Evolutionary conservation across 2,888 invertebrate genomes (phyloP).

Genomic region (Schizotus pectinicornis): DNA sequence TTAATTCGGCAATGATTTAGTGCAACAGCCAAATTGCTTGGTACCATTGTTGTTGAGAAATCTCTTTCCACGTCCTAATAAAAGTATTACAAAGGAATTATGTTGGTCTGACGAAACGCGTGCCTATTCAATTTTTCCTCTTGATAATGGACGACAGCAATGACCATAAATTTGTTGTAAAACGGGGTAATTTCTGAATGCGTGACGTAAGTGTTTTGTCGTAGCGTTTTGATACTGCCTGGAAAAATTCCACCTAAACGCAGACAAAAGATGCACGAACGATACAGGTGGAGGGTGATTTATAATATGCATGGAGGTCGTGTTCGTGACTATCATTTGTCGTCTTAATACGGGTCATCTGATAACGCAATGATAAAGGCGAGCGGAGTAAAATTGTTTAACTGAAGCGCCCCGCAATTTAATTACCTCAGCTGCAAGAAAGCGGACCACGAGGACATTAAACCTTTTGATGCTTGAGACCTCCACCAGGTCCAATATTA

Average conservation of each 20-base stretch:
- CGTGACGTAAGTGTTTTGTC: slow-evolving; percentile 37
- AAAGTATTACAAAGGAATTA: slow-evolving; percentile 3
- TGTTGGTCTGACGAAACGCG: not conserved
- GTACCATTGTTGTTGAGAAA: not conserved
- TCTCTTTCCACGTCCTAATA: not conserved
- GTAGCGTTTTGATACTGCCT: slow-evolving; percentile 36
- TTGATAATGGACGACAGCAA: slow-evolving; percentile 36
- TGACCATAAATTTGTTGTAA: slow-evolving; percentile 35
- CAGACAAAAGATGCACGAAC: slow-evolving; percentile 43
- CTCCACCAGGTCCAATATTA: too few species aligned
- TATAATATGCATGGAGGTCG: slow-evolving; percentile 34
- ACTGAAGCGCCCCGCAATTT: not conserved
- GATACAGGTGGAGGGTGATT: slow-evolving; percentile 38
- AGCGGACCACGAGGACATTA: too few species aligned
- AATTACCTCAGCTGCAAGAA: too few species aligned
- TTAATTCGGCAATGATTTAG: too few species aligned
- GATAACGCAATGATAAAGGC: not conserved
- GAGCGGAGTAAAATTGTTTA: slow-evolving; percentile 2
- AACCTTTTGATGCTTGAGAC: too few species aligned
- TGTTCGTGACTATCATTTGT: slow-evolving; percentile 39
- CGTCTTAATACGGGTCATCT: slow-evolving; percentile 15
- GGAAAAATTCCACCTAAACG: slow-evolving; percentile 38
- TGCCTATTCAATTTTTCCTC: slow-evolving; percentile 13
- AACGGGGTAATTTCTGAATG: slow-evolving; percentile 35
- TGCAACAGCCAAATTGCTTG: too few species aligned